phyloP scores from a whole-genome alignment of 2,888 invertebrate species.

The Sphinx pinastri region DNA sequence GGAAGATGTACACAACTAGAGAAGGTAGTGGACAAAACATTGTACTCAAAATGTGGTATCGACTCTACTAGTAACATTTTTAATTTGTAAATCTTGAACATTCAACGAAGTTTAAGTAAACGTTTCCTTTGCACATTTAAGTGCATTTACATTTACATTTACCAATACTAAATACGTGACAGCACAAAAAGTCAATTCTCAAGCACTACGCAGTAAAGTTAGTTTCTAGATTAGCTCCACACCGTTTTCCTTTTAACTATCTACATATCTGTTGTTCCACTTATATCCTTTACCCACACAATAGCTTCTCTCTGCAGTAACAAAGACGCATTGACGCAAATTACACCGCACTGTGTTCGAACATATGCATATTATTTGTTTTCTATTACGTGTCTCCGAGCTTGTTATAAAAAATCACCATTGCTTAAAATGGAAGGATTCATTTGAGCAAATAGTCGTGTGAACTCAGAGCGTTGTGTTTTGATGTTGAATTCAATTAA shows the following conservation, averaged over 20 bases:
- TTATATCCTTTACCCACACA: slow-evolving; percentile 30
- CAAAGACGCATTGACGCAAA: slow-evolving; percentile 45
- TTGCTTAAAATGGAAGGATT: neutral
- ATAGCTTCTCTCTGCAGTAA: slow-evolving; percentile 37
- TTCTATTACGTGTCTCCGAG: slow-evolving; percentile 3
- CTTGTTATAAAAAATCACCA: slow-evolving; percentile 1
- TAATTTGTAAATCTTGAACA: too few relatives aligned
- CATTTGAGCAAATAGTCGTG: too few relatives aligned
- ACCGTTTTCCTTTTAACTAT: slow-evolving; percentile 21
- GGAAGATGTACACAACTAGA: too few relatives aligned
- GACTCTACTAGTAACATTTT: too few relatives aligned
- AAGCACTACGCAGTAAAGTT: slow-evolving; percentile 17
- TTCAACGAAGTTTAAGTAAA: neutral
- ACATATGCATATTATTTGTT: slow-evolving; percentile 17
- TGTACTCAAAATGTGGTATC: too few relatives aligned
- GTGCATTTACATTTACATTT: neutral
- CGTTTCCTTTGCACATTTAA: neutral
- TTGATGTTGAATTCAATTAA: too few relatives aligned
- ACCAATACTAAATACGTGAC: neutral
- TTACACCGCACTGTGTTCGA: slow-evolving; percentile 31
- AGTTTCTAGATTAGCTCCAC: slow-evolving; percentile 21
- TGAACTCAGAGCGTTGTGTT: too few relatives aligned
- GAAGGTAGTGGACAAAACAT: too few relatives aligned
- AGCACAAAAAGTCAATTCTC: slow-evolving; percentile 13
- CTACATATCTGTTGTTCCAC: slow-evolving; percentile 16